These are phyloP conservation scores for Melanotaenia pygmaea DNA, from an alignment of 2,797 vertebrate species.

Conservation along the genomic window DNA sequence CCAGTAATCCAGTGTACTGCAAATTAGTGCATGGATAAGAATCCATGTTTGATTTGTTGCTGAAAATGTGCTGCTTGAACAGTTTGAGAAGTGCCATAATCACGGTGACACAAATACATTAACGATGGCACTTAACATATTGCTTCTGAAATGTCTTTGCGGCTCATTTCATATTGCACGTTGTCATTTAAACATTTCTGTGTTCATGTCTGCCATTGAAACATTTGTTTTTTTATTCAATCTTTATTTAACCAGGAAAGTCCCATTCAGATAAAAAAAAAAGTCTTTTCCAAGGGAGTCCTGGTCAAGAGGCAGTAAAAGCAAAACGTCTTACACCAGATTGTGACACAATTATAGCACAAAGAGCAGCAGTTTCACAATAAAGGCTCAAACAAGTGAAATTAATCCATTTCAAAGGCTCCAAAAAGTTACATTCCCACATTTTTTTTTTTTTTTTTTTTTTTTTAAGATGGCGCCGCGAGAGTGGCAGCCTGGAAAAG, in stretches of 20 bases:
- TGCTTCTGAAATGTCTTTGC: background rate
- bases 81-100: slow-evolving; percentile 8
- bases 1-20: slow-evolving; percentile 49
- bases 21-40: slow-evolving; percentile 42
- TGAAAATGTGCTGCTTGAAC: slow-evolving; percentile 22
- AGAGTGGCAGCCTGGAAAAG: no score
- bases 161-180: background rate
- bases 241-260: no score
- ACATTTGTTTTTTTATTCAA: no score
- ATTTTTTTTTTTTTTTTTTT: no score
- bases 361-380: no score
- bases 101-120: slow-evolving; percentile 2
- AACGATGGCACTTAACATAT: background rate
- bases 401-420: no score
- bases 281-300: no score
- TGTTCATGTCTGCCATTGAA: background rate
- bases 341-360: background rate
- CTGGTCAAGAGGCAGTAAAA: no score
- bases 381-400: no score
- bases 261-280: no score
- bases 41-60: slow-evolving; percentile 39
- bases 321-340: background rate
- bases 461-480: no score
- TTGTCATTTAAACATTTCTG: background rate
- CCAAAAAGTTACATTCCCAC: no score